Evolutionary conservation across 2,797 vertebrate genomes (phyloP).

Genomic region (Sorex maritimensis): DNA sequence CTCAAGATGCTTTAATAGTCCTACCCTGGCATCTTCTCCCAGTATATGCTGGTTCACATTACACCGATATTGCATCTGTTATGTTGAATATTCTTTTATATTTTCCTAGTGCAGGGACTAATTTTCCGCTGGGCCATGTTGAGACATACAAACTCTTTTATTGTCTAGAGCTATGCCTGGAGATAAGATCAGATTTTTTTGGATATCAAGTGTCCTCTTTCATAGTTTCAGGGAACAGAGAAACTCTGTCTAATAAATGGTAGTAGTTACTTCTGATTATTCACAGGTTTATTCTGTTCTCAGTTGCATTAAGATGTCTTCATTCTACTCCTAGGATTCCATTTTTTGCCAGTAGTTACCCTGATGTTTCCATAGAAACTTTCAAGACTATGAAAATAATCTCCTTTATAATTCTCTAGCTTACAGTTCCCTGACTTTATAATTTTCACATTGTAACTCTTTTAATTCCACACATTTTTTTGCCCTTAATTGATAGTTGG

Average conservation of each 20-base stretch:
- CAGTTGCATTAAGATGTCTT: not conserved
- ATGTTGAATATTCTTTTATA: not conserved
- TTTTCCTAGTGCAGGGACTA: not conserved
- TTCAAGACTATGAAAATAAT: not conserved
- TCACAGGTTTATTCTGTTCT: not conserved
- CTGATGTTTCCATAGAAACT: not conserved
- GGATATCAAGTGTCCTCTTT: not conserved
- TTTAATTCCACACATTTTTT: not conserved
- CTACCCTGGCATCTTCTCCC: not conserved
- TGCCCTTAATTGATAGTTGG: not conserved
- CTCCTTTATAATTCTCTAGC: not conserved
- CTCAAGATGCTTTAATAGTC: not conserved
- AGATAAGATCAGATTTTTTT: not conserved
- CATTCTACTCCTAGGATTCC: not conserved
- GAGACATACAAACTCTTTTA: not conserved
- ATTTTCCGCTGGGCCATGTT: not conserved
- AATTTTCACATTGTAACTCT: no score
- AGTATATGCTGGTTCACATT: not conserved
- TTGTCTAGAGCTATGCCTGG: not conserved
- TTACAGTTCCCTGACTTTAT: not conserved
- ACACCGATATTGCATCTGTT: not conserved
- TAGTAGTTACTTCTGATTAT: not conserved
- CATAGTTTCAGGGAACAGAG: not conserved
- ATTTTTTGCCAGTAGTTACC: not conserved
- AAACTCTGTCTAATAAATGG: not conserved